Conservation (phyloP, 2,888 invertebrate species). For the Nymphalis c-album region DNA sequence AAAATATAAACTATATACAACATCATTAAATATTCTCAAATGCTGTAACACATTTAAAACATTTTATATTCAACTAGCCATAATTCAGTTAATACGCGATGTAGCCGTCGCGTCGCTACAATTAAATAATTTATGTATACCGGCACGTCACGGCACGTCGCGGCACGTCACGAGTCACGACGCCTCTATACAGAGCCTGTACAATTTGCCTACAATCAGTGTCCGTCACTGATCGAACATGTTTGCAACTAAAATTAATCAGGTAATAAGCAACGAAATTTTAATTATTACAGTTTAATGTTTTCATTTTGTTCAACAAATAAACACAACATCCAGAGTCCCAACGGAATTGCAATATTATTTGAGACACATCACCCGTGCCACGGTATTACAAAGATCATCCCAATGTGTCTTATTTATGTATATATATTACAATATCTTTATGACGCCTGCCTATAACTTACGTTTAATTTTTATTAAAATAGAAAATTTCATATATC, state of each 20-base stretch:
- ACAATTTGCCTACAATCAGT: conserved; percentile 61
- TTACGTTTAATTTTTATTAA: conserved; percentile 74
- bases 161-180: conserved; percentile 28
- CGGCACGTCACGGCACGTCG: conserved; percentile 30
- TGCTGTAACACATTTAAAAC: conserved; percentile 82
- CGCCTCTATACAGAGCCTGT: conserved; percentile 54
- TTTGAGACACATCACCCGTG: conserved; percentile 17
- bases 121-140: conserved; percentile 60
- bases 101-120: conserved; percentile 54
- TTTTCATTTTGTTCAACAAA: conserved; percentile 49
- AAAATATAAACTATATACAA: conserved; percentile 82
- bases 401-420: conserved; percentile 46
- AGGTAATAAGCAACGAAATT: conserved; percentile 39
- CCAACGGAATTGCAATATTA: conserved; percentile 11
- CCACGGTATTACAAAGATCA: conserved; percentile 38
- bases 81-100: conserved; percentile 68
- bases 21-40: conserved; percentile 81
- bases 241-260: conserved; percentile 39
- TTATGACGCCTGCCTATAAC: conserved; percentile 63
- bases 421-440: conserved; percentile 58
- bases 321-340: conserved; percentile 40
- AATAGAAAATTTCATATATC: conserved; percentile 79
- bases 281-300: conserved; percentile 40
- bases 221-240: conserved; percentile 39
- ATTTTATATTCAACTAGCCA: conserved; percentile 79